phyloP scores from a whole-genome alignment of 2,888 invertebrate species.

The Patella ulyssiponensis region DNA sequence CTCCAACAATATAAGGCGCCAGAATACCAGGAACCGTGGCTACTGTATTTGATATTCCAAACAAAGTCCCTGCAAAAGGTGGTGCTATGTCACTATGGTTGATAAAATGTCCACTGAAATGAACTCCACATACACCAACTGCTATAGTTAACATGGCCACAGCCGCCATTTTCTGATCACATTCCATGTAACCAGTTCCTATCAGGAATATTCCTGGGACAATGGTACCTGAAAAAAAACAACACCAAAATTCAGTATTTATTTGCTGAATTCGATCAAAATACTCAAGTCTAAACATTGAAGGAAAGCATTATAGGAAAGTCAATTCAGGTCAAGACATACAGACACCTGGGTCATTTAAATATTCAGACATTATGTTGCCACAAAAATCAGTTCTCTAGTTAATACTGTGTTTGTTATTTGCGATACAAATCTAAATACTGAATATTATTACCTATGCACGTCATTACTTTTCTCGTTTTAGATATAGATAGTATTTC shows the following conservation, averaged over 20 bases:
- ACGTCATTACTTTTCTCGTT: slow-evolving; percentile 27
- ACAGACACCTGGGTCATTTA: too few species aligned
- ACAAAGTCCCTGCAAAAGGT: slow-evolving; percentile 40
- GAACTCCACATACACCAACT: slow-evolving; percentile 48
- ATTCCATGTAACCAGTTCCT: slow-evolving; percentile 54
- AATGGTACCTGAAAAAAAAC: slow-evolving; percentile 44
- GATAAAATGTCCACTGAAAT: slow-evolving; percentile 50
- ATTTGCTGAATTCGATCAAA: too few species aligned
- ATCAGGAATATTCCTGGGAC: slow-evolving; percentile 51
- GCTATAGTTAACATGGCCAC: slow-evolving; percentile 50
- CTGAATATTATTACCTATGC: slow-evolving; percentile 25
- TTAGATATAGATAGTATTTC: slow-evolving; percentile 21
- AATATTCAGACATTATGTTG: too few species aligned
- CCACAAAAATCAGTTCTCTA: too few species aligned
- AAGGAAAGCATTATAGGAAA: too few species aligned
- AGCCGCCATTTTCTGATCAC: slow-evolving; percentile 44
- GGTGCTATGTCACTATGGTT: slow-evolving; percentile 48
- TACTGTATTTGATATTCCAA: slow-evolving; percentile 38
- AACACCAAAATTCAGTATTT: not conserved
- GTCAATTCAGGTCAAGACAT: too few species aligned
- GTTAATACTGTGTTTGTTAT: too few species aligned
- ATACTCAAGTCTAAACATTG: too few species aligned
- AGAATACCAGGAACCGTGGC: slow-evolving; percentile 44
- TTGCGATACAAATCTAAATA: too few species aligned
- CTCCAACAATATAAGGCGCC: slow-evolving; percentile 43